A percentile compares a stretch with the other conserved stretches of the same genome.
These are phyloP conservation scores for Rana temporaria DNA, from an alignment of 2,113 vertebrate species.

Conservation along the genomic window DNA sequence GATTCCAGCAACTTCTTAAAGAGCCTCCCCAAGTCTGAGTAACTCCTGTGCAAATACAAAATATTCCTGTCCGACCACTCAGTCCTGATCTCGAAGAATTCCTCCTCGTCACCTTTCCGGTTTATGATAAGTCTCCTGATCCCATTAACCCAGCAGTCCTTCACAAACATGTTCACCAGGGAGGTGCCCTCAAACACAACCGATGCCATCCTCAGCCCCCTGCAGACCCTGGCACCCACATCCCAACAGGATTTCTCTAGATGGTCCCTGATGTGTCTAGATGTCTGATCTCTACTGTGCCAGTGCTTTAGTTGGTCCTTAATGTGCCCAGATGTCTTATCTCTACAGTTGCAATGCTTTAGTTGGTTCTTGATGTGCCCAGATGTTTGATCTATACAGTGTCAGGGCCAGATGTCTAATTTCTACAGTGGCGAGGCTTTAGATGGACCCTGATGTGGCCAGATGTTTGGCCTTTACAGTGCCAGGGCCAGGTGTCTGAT, in stretches of 20 bases:
- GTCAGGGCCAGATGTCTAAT: neutral
- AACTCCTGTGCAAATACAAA: slow-evolving; percentile 91
- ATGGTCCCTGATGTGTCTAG: slow-evolving; percentile 7
- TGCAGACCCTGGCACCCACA: slow-evolving; percentile 60
- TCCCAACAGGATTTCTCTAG: slow-evolving; percentile 55
- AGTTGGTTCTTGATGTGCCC: neutral
- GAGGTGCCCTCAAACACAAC: slow-evolving; percentile 96
- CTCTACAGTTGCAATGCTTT: too few relatives aligned
- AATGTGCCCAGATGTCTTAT: too few relatives aligned
- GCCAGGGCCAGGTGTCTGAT: too few relatives aligned
- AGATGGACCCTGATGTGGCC: too few relatives aligned
- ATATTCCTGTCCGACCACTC: slow-evolving; percentile 98
- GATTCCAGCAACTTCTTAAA: slow-evolving; percentile 85
- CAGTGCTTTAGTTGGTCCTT: too few relatives aligned
- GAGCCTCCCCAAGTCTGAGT: slow-evolving; percentile 87
- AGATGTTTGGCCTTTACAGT: too few relatives aligned
- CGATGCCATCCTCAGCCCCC: slow-evolving; percentile 85
- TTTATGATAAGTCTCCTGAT: slow-evolving; percentile 89
- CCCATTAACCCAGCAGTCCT: slow-evolving; percentile 97
- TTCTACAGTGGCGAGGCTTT: too few relatives aligned
- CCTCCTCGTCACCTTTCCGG: slow-evolving; percentile 89
- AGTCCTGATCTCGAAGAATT: slow-evolving; percentile 94
- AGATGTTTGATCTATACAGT: neutral
- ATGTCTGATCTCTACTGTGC: neutral
- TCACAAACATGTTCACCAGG: slow-evolving; percentile 96